phyloP scores from a whole-genome alignment of 64 coral and sea anemone genomes.

The Porites australiensis region DNA sequence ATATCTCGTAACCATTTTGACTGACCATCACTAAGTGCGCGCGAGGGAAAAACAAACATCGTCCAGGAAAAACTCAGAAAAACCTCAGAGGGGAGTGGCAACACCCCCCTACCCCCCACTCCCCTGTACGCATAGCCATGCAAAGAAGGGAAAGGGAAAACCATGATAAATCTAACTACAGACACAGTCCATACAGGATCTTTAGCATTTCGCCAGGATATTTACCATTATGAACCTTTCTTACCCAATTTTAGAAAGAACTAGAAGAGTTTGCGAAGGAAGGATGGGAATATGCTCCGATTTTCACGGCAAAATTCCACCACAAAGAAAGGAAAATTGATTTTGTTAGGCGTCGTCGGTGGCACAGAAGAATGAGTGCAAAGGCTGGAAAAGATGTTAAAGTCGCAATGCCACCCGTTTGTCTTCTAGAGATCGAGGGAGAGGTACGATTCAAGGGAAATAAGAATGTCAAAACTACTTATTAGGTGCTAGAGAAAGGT shows the following conservation, averaged over 20 bases:
- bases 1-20: too few relatives aligned
- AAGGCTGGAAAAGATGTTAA: constrained; percentile 30
- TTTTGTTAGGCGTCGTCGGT: constrained; percentile 85
- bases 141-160: too few relatives aligned
- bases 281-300: constrained; percentile 91
- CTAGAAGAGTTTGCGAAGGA: constrained; percentile 74
- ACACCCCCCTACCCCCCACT: too few relatives aligned
- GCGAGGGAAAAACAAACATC: too few relatives aligned
- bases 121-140: too few relatives aligned
- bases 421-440: constrained; percentile 29
- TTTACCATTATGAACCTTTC: not conserved
- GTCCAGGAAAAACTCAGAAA: too few relatives aligned
- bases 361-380: constrained; percentile 76
- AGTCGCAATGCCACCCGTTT: constrained; percentile 37
- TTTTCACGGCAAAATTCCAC: constrained; percentile 80
- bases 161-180: too few relatives aligned
- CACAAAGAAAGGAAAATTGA: constrained; percentile 89
- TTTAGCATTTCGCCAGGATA: too few relatives aligned
- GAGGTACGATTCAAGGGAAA: not conserved
- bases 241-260: constrained; percentile 22
- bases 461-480: too few relatives aligned
- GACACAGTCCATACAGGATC: not conserved
- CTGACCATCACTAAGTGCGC: too few relatives aligned
- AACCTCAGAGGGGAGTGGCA: too few relatives aligned
- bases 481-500: too few relatives aligned